Evolutionary conservation across 1,140 invertebrate genomes (phyloP), one percentile per base, ranked within the genome.

Genomic region (Drosophila pseudoananassae): DNA sequence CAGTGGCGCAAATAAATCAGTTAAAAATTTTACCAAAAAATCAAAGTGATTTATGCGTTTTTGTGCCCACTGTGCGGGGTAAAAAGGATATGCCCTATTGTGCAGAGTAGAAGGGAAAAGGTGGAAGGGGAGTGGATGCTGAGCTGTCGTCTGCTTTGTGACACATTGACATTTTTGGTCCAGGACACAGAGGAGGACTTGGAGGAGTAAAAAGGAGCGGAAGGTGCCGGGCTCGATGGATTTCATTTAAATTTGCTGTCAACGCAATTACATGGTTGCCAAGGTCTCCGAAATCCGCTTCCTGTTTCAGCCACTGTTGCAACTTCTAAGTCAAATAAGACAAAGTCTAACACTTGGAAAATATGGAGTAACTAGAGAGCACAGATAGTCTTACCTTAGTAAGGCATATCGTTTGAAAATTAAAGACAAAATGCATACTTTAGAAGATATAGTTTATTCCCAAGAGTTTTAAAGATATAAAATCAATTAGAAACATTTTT

Each of bases 201-300:
- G 40, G 40, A 17, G 40, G 14, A 43, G 40, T 3, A 3, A 43
- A 15, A 43, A 6, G 40, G 40, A 29, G 45, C 9, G 15, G 10
- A 60, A 9, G 23, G n/a, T 2, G n/a, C 17, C 9, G 47, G 10
- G n/a, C 25, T 20, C 25, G n/a, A 20, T 53, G 81, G 72, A 88
- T 88, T 88, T 88, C 78, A 83, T 88, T 88, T 88, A 88, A 88
- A 88, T 88, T 88, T 88, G 84, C 83, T 88, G 83, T 88, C 83
- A 88, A 88, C 78, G 83, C 83, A 88, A 88, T 88, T 88, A 88
- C 83, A 78, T 87, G 78, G 71, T 78, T 76, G 50, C 70, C 74
- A 76, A 57, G 65, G 50, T 49, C 17, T 20, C 51, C n/a, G 25
- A 68, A 69, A 69, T 69, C 64, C 65, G 65, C 65, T 69, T 69